Evolutionary conservation across 2,113 vertebrate species (phyloP), one percentile per base, ranked within the genome.

Genomic region (Maylandia zebra): DNA sequence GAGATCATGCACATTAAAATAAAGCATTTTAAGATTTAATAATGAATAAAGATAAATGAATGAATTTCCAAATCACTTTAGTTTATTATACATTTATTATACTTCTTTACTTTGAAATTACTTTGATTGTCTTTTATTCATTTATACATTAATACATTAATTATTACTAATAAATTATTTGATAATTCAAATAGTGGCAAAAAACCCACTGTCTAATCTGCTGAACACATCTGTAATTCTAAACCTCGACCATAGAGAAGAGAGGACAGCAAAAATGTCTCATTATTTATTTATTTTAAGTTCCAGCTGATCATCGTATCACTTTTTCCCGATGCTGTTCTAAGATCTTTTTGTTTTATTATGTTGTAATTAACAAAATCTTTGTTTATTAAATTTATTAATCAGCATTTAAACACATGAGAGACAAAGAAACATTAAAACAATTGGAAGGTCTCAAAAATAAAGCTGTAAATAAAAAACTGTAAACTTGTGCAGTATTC

Each of bases 361-460:
- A 53, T 53, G 19, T 53, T 53, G 50, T n/a, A 53, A 53, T n/a
- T 53, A n/a, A 53, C 19, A 53, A 10, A 53, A n/a, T n/a, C 4
- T 52, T 52, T 52, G 0, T 10, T 52, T 52, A n/a, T 52, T n/a
- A 5, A 3, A 52, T 52, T 52, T n/a, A 1, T n/a, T 52, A 0
- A 52, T 52, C 50, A 1, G 8, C 48, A 52, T 9, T 19, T 19
- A 3, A 52, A 52, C 48, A 52, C 8, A 50, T 1, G 48, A 52
- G 48, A 19, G 8, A 19, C 48, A 50, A 50, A 50, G 48, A 50
- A 50, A 50, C 17, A 50, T 50, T 19, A 9, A 50, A 50, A 50
- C 48, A 5, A 50, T 3, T 1, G 48, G 16, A 50, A 50, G 48
- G 48, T 17, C 48, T 50, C 7, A 17, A 50, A 50, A 50, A 50